phyloP scores from a whole-genome alignment of 2,888 invertebrate species.

The Apamea crenata region DNA sequence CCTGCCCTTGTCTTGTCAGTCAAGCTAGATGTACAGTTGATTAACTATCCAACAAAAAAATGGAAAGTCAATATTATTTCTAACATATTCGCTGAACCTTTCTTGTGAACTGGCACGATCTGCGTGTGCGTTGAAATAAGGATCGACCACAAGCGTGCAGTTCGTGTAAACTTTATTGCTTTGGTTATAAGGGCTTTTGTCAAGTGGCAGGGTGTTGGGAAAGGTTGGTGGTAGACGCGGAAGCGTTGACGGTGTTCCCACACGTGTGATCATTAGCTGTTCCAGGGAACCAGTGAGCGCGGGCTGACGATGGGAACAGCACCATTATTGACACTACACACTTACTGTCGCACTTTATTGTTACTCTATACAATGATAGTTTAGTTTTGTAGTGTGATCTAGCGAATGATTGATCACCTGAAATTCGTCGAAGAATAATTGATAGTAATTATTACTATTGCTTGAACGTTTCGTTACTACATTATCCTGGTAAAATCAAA shows the following conservation, averaged over 20 bases:
- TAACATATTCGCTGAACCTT: conserved; percentile 65
- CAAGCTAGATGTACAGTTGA: conserved; percentile 42
- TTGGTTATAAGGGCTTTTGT: conserved; percentile 25
- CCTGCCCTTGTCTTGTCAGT: conserved; percentile 28
- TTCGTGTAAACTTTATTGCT: conserved; percentile 24
- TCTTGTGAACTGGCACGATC: conserved; percentile 64
- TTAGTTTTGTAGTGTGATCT: conserved; percentile 30
- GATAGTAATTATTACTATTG: background rate
- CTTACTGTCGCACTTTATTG: conserved; percentile 57
- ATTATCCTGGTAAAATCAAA: background rate
- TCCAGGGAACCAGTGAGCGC: conserved; percentile 77
- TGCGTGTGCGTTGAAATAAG: conserved; percentile 65
- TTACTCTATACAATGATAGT: conserved; percentile 50
- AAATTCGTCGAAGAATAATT: conserved; percentile 10
- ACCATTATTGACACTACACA: conserved; percentile 74
- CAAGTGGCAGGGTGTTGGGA: background rate
- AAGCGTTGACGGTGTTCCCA: conserved; percentile 79
- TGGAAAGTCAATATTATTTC: conserved; percentile 59
- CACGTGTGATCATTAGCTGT: conserved; percentile 84
- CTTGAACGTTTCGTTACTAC: background rate
- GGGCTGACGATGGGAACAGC: conserved; percentile 78
- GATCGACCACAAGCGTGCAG: conserved; percentile 38
- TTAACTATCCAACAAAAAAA: conserved; percentile 44
- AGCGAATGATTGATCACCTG: conserved; percentile 18
- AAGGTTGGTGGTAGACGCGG: conserved; percentile 72